Evolutionary conservation across 2,888 invertebrate genomes (phyloP).

Genomic region (Sminthurinus aureus): DNA sequence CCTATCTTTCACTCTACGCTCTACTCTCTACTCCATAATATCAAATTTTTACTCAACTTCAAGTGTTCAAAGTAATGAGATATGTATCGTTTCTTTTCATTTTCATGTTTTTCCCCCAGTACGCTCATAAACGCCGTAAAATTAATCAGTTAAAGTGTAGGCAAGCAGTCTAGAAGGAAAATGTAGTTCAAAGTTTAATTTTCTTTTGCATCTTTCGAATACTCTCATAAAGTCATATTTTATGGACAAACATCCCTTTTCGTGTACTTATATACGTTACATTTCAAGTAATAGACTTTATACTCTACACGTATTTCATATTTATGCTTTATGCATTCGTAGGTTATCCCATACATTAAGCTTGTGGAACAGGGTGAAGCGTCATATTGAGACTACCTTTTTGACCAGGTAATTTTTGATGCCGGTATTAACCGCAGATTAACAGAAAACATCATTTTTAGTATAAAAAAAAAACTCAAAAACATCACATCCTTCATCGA

Average conservation of each 20-base stretch:
- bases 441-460: no score
- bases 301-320: conserved; percentile 1
- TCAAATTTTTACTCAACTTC: neutral
- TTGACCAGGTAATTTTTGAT: no score
- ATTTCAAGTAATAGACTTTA: neutral
- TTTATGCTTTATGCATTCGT: no score
- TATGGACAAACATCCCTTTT: neutral
- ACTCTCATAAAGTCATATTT: neutral
- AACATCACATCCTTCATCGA: no score
- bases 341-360: no score
- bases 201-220: neutral
- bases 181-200: conserved; percentile 29
- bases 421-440: no score
- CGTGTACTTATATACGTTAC: neutral
- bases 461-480: no score
- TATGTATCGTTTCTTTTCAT: neutral
- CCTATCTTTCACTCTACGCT: neutral
- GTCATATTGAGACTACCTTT: no score
- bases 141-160: conserved; percentile 33
- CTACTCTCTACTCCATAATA: neutral
- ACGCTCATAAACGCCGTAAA: conserved; percentile 34
- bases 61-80: neutral
- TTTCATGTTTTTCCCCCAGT: neutral
- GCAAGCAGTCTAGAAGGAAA: conserved; percentile 42
- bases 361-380: no score